Evolutionary conservation across 2,888 invertebrate genomes (phyloP).

Genomic region (Alentia gelatinosa): DNA sequence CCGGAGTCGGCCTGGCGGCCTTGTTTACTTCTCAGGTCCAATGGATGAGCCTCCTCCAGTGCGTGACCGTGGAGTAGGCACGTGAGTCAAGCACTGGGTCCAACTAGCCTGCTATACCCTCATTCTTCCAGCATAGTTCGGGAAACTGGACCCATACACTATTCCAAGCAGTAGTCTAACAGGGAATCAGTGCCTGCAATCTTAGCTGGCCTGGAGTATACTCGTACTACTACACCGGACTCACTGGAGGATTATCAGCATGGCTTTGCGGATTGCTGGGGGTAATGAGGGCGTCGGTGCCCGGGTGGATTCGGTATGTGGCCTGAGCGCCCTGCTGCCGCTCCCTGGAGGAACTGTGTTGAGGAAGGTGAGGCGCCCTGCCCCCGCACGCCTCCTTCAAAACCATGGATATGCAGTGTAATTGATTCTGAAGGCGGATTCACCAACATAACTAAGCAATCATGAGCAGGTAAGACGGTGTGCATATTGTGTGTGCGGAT

Average conservation of each 20-base stretch:
- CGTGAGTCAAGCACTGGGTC: not conserved
- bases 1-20: too few species aligned
- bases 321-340: not conserved
- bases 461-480: slow-evolving; percentile 19
- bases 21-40: too few species aligned
- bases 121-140: too few species aligned
- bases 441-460: not conserved
- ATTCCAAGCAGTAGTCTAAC: too few species aligned
- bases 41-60: not conserved
- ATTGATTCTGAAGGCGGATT: not conserved
- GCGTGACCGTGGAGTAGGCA: not conserved
- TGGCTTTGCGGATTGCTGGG: not conserved
- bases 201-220: too few species aligned
- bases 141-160: too few species aligned
- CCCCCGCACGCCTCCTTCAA: not conserved
- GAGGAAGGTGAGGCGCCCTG: not conserved
- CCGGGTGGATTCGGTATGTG: not conserved
- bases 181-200: too few species aligned
- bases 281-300: not conserved
- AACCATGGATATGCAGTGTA: not conserved
- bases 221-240: too few species aligned
- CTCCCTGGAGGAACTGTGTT: not conserved
- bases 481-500: not conserved
- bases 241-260: not conserved
- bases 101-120: not conserved